Evolutionary conservation across 2,113 vertebrate genomes (phyloP), one percentile per base, ranked within the genome.

Genomic region (Rhea americana): DNA sequence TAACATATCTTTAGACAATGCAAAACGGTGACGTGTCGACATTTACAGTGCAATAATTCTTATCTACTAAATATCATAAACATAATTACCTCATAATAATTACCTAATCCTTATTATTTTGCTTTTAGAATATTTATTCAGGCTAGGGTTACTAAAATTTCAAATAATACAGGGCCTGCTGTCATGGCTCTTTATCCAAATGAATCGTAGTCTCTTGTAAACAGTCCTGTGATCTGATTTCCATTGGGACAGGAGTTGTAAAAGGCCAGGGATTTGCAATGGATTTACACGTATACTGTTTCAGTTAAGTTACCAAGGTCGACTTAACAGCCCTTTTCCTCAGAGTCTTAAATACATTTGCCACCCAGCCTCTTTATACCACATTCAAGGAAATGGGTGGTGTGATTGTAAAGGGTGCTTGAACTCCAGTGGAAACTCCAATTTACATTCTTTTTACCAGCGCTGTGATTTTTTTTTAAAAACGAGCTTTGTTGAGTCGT

Each of bases 271-370:
- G 98, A 98, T 98, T 99, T 99, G 98, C 87, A 18, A 98, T 98
- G 98, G 99, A 99, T 99, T 99, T 99, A 98, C 99, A 99, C 99
- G 37, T 99, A 98, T 98, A 98, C 98, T 94, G 98, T 99, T 99
- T 99, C 98, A 98, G 97, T 98, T 95, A 98, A 98, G 97, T 98
- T 97, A 98, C 98, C 97, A 98, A 99, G 98, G 98, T 98, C 93
- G 93, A 97, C 95, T 98, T 97, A 97, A 96, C 97, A 98, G 97
- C 95, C 97, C 89, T 97, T 98, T 98, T 96, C 97, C 97, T 97
- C 86, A 37, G 91, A 98, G 93, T 96, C 97, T 98, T 97, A 97
- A 98, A 97, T 97, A 95, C 62, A 84, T 96, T 98, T 97, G 96
- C 98, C 97, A 97, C 98, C 97, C 97, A 98, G 97, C 83, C 85